Percentiles rank a stretch among this genome's conserved stretches.
Conservation (phyloP, 1,140 invertebrate genomes). For the Proctacanthus coquilletti region DNA sequence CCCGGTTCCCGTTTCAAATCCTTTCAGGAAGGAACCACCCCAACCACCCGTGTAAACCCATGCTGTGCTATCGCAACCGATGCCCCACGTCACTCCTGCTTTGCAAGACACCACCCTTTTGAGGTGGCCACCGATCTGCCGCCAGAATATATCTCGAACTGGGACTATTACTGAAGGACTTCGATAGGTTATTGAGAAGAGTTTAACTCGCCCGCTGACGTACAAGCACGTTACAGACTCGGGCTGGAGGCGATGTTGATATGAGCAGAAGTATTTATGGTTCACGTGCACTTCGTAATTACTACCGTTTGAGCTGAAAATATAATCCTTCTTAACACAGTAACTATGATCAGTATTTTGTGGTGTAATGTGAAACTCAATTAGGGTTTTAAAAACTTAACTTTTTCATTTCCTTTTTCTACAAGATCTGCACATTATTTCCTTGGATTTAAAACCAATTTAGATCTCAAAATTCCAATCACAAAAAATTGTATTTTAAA, state of each 20-base stretch:
- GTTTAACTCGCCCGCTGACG: constrained; percentile 51
- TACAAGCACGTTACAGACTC: constrained; percentile 51
- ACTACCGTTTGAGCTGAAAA: background rate
- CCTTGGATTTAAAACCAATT: too few relatives aligned
- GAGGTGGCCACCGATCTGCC: constrained; percentile 71
- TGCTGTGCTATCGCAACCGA: constrained; percentile 66
- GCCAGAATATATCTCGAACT: constrained; percentile 60
- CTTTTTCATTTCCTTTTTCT: too few relatives aligned
- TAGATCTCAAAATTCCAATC: too few relatives aligned
- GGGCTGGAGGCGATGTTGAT: constrained; percentile 51
- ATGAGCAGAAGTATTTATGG: constrained; percentile 46
- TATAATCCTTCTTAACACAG: background rate
- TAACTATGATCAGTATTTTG: too few relatives aligned
- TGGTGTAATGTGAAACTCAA: too few relatives aligned
- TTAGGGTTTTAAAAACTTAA: too few relatives aligned
- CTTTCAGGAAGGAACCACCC: constrained; percentile 64
- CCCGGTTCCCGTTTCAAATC: constrained; percentile 44
- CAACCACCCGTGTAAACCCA: constrained; percentile 78
- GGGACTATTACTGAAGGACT: constrained; percentile 51
- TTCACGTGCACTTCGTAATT: constrained; percentile 50
- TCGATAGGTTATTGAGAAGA: constrained; percentile 49
- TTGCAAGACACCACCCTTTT: constrained; percentile 57
- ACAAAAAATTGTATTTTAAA: too few relatives aligned
- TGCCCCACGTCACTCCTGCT: constrained; percentile 70
- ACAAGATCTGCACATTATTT: too few relatives aligned